phyloP scores from a whole-genome alignment of 2,797 vertebrate genomes.

The Hoplostethus atlanticus region DNA sequence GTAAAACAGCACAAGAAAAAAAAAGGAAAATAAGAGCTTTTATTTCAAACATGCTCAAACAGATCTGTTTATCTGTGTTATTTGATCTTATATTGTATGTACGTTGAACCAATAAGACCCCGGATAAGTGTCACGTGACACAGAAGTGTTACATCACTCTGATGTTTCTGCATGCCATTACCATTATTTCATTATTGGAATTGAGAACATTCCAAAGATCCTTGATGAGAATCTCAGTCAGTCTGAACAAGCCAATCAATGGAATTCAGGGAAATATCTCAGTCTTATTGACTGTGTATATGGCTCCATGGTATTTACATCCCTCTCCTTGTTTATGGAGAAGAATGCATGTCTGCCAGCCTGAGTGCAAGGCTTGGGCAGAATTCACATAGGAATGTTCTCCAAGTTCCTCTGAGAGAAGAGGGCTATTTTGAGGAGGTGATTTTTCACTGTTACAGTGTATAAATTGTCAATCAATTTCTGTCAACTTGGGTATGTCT shows the following conservation, averaged over 20 bases:
- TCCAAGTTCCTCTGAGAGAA: constrained; percentile 36
- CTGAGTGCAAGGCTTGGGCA: background rate
- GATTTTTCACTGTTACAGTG: constrained; percentile 55
- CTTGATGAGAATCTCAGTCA: constrained; percentile 52
- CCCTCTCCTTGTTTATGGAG: constrained; percentile 2
- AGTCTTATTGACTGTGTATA: constrained; percentile 23
- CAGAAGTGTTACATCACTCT: background rate
- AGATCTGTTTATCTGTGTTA: too few species aligned
- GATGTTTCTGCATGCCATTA: constrained; percentile 37
- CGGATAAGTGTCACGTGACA: too few species aligned
- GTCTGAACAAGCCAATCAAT: constrained; percentile 4
- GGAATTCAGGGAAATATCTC: constrained; percentile 21
- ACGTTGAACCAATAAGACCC: too few species aligned
- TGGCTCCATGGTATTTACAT: constrained; percentile 17
- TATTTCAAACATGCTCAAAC: too few species aligned
- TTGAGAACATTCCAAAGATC: constrained; percentile 37
- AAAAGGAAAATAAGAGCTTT: too few species aligned
- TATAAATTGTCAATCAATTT: constrained; percentile 75
- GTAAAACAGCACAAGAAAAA: too few species aligned
- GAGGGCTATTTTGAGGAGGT: constrained; percentile 48
- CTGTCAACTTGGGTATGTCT: constrained; percentile 59
- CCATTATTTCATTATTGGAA: constrained; percentile 27
- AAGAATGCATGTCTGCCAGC: background rate
- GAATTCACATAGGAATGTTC: constrained; percentile 34
- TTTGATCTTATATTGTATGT: too few species aligned